Conservation (phyloP, 2,797 vertebrate species). For the Carapus acus region DNA sequence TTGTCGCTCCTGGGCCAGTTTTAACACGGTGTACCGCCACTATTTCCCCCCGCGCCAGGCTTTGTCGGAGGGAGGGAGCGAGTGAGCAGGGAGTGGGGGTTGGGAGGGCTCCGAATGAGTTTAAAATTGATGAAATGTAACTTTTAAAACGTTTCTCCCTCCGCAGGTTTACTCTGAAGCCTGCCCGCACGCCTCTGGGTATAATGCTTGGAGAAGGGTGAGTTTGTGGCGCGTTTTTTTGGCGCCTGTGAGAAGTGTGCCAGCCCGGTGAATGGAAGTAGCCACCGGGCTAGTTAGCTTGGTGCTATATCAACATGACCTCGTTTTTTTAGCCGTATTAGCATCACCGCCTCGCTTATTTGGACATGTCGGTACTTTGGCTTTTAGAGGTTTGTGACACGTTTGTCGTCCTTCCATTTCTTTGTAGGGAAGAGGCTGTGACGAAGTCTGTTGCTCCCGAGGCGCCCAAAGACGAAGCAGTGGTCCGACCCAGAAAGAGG, state of each 20-base stretch:
- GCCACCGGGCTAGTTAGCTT: conserved; percentile 55
- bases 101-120: conserved; percentile 52
- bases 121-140: conserved; percentile 8
- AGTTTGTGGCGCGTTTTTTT: conserved; percentile 16
- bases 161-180: conserved; percentile 58
- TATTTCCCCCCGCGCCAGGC: conserved; percentile 62
- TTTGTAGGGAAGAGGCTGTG: conserved; percentile 73
- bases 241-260: conserved; percentile 1
- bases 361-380: too few relatives aligned
- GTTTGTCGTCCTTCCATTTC: too few relatives aligned
- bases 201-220: conserved; percentile 84
- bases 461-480: conserved; percentile 50
- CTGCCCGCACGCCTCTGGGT: conserved; percentile 23
- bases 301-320: conserved; percentile 18
- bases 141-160: conserved; percentile 17
- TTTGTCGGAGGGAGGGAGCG: conserved; percentile 66
- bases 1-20: conserved; percentile 21
- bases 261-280: conserved; percentile 39
- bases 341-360: too few relatives aligned
- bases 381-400: neutral
- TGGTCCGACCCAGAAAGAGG: conserved; percentile 81
- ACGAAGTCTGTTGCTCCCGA: conserved; percentile 59
- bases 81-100: conserved; percentile 66
- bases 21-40: conserved; percentile 39
- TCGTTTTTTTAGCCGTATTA: neutral